Percentiles rank a stretch among this genome's conserved stretches.
These are phyloP conservation scores for Drosophila eohydei DNA, from an alignment of 2,888 invertebrate species.

Conservation along the genomic window DNA sequence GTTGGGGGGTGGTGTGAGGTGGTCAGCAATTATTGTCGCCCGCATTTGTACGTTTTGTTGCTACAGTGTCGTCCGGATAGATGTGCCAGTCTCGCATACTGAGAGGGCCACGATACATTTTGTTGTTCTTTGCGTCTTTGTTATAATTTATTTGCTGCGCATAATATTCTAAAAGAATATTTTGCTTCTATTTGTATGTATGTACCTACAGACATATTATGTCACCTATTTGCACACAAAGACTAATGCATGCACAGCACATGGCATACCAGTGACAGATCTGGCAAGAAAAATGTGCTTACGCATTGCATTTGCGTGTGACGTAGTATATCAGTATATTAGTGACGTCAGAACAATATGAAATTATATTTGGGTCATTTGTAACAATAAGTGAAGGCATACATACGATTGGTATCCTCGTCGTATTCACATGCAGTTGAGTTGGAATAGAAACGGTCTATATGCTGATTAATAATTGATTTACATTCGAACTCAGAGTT, in stretches of 20 bases:
- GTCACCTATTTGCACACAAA: conserved; percentile 8
- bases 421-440: conserved; percentile 1
- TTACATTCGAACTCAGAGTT: conserved; percentile 31
- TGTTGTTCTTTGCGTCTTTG: conserved; percentile 25
- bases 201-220: not conserved
- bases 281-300: conserved; percentile 2
- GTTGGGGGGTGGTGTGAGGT: not conserved
- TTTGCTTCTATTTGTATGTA: not conserved
- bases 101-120: conserved; percentile 4
- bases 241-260: conserved; percentile 17
- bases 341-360: conserved; percentile 40
- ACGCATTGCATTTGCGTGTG: conserved; percentile 20
- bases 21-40: conserved; percentile 44
- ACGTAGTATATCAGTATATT: conserved; percentile 7
- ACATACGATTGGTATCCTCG: not conserved
- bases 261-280: conserved; percentile 15
- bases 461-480: conserved; percentile 38
- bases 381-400: conserved; percentile 6
- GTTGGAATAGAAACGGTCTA: not conserved
- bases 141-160: conserved; percentile 57
- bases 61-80: conserved; percentile 30
- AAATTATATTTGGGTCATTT: conserved; percentile 21
- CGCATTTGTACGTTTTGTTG: conserved; percentile 37
- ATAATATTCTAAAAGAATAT: conserved; percentile 30
- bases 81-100: not conserved